These are phyloP conservation scores for Phalacrocorax brasilianus DNA, from an alignment of 2,113 vertebrate species.

Conservation along the genomic window DNA sequence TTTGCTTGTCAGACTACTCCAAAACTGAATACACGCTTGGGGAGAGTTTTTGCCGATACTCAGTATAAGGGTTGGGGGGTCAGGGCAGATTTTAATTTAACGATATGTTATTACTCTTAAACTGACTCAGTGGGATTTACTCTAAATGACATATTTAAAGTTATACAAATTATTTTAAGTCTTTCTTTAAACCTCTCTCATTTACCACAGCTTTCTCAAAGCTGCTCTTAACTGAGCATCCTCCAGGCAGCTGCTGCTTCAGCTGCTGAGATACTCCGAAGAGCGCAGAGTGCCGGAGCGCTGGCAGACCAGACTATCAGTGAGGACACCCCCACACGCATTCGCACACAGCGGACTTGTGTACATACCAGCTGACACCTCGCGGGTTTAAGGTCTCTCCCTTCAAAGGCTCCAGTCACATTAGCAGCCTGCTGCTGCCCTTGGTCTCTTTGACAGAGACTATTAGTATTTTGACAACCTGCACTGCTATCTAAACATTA, in stretches of 20 bases:
- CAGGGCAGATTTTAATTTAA: not conserved
- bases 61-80: not conserved
- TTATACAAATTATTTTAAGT: not conserved
- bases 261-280: not conserved
- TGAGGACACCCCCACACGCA: not conserved
- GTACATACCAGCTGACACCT: not conserved
- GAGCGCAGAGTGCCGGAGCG: not conserved
- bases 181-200: not conserved
- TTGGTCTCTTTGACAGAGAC: not conserved
- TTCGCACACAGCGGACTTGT: accelerated
- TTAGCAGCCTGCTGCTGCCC: not conserved
- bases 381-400: not conserved
- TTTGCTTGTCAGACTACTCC: not conserved
- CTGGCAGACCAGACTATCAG: not conserved
- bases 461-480: not conserved
- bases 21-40: not conserved
- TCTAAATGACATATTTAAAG: not conserved
- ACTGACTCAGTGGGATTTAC: not conserved
- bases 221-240: not conserved
- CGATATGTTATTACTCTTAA: not conserved
- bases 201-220: not conserved
- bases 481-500: not conserved
- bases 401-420: not conserved
- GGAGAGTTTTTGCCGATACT: not conserved
- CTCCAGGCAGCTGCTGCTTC: not conserved